Base-by-base conservation (phyloP, 2,113 vertebrate genomes). In the Oophaga pumilio region DNA sequence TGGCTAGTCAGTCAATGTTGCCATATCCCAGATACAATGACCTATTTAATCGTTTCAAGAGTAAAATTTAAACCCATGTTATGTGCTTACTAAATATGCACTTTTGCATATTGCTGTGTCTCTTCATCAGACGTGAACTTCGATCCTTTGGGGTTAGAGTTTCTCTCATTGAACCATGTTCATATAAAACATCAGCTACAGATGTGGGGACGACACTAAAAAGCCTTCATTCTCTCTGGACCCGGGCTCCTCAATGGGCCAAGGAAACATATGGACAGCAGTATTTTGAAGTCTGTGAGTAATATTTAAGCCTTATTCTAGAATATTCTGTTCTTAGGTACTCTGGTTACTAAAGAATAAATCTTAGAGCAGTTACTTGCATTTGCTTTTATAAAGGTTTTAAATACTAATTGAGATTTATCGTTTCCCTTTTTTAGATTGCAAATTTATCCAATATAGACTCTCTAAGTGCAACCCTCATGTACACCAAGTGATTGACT, bases 261-360 rank as follows among this genome's bases (percentile, higher is more conserved):
- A 57, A 82, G 43, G 60, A 85, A 11, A 57, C 83, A 15, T 89
- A 89, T 20, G 89, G 89, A 2, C 59, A 85, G 76, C 85, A 66
- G 4, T 95, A 91, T 89, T 52, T 93, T 26, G 89, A 94, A 0
- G 6, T 4, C 71, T 85, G 94, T 96, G 85, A 94, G 96, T 77
- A 85, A 15, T 22, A 53, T 79, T 78, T 43, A 43, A 43, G 33
- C 33, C 33, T 43, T 43, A 43, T 43, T 43, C 3, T 43, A 43
- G 33, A 43, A 43, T 43, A 43, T 43, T 43, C 33, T 43, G 33
- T 43, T 43, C 33, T 43, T 2, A 43, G 1, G 33, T 43, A 43
- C 33, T 43, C 33, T 2, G 4, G 33, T 33, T 43, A 43, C 3
- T 43, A 43, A 43, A 43, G 33, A 43, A 43, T 5, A 43, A 43